These are phyloP conservation scores for Galagoides demidoff DNA, from an alignment of 2,797 vertebrate species.

Conservation along the genomic window DNA sequence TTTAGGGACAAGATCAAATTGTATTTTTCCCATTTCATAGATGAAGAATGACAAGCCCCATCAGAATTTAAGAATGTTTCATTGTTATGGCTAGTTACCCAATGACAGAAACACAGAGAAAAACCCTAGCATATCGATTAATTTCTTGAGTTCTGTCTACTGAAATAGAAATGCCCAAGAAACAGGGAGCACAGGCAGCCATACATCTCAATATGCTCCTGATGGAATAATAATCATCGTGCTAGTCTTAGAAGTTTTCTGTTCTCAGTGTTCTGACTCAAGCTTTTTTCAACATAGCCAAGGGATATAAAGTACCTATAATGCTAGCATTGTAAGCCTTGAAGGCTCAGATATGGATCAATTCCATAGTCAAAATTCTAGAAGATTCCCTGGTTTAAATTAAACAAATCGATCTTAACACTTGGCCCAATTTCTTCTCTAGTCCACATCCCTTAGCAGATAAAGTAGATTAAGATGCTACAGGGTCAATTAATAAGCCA, in stretches of 20 bases:
- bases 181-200: not conserved
- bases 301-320: not conserved
- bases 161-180: not conserved
- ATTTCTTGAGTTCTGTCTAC: conserved; percentile 30
- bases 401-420: conserved; percentile 6
- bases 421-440: not conserved
- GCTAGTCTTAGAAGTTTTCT: not conserved
- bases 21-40: not conserved
- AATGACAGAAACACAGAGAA: not conserved
- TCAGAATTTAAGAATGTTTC: not conserved
- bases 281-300: not conserved
- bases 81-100: not conserved
- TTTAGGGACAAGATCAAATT: conserved; percentile 4
- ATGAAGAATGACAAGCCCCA: not conserved
- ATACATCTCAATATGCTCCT: not conserved
- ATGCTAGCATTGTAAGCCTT: not conserved
- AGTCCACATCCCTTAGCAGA: not conserved
- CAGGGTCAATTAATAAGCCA: not conserved
- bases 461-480: not conserved
- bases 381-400: conserved; percentile 4
- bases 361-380: not conserved
- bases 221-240: not conserved
- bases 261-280: not conserved
- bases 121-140: not conserved
- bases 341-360: not conserved